Evolutionary conservation across 2,888 invertebrate genomes (phyloP).

Genomic region (Acrobasis suavella): DNA sequence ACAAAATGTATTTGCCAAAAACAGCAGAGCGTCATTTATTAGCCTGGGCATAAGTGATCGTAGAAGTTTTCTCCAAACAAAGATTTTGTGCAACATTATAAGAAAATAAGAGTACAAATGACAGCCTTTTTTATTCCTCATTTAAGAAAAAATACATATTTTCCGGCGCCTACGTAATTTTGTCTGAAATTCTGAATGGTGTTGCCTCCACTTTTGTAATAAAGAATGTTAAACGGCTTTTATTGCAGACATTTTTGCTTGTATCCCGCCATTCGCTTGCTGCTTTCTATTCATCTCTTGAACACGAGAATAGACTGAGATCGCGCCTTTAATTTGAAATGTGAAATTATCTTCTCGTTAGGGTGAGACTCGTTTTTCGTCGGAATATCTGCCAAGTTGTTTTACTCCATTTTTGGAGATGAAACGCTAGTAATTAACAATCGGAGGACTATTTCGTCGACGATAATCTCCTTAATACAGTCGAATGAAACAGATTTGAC

Average conservation of each 20-base stretch:
- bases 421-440: no score
- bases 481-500: no score
- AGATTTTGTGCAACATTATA: no score
- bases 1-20: no score
- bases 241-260: slow-evolving; percentile 25
- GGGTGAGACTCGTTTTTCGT: neutral
- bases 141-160: slow-evolving; percentile 16
- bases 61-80: no score
- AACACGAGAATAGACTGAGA: slow-evolving; percentile 6
- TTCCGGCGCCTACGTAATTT: slow-evolving; percentile 7
- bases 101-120: neutral
- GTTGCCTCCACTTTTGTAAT: slow-evolving; percentile 24
- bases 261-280: slow-evolving; percentile 15
- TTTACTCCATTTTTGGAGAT: neutral
- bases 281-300: slow-evolving; percentile 8
- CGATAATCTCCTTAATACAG: no score
- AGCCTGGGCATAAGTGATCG: no score
- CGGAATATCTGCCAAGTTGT: neutral
- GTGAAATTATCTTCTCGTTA: neutral
- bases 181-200: slow-evolving; percentile 15
- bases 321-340: neutral
- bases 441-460: no score
- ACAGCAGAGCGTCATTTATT: no score
- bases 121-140: slow-evolving; percentile 7
- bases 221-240: slow-evolving; percentile 28